Evolutionary conservation across 2,888 invertebrate species (phyloP).

Genomic region (Caenorhabditis sp.): DNA sequence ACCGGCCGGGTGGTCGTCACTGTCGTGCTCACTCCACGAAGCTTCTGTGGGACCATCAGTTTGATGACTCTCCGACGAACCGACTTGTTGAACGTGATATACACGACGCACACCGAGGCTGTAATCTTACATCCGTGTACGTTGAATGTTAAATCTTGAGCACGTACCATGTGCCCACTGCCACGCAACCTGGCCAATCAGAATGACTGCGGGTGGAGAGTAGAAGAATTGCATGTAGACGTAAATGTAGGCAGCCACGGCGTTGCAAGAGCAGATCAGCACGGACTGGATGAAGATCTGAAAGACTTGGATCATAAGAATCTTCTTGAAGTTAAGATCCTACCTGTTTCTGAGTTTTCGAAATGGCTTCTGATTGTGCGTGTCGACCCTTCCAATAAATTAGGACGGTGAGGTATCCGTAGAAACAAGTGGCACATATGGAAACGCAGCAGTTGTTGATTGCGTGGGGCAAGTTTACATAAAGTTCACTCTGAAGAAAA

Average conservation of each 20-base stretch:
- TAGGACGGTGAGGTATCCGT: conserved; percentile 39
- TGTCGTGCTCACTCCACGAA: conserved; percentile 13
- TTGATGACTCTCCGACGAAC: conserved; percentile 41
- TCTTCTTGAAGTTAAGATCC: too few species aligned
- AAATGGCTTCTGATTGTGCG: conserved; percentile 35
- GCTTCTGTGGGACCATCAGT: conserved; percentile 24
- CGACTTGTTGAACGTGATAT: conserved; percentile 49
- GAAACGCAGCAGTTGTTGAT: conserved; percentile 60
- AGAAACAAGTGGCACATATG: conserved; percentile 48
- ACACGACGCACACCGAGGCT: conserved; percentile 47
- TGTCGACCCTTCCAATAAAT: conserved; percentile 35
- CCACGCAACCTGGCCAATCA: conserved; percentile 64
- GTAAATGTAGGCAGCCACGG: conserved; percentile 61
- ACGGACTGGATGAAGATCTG: conserved; percentile 61
- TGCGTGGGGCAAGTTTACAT: conserved; percentile 50
- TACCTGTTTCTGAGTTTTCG: conserved; percentile 49
- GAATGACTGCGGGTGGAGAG: conserved; percentile 44
- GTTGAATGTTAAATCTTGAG: not conserved
- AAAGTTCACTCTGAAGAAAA: conserved; percentile 24
- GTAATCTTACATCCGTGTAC: not conserved
- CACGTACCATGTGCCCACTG: conserved; percentile 60
- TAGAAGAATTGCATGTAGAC: conserved; percentile 66
- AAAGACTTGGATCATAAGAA: too few species aligned
- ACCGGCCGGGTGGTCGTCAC: conserved; percentile 6
- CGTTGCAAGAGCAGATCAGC: conserved; percentile 58